A percentile compares a stretch with the other conserved stretches of the same genome.
Evolutionary conservation across 2,113 vertebrate genomes (phyloP).

Genomic region (Progne subis): DNA sequence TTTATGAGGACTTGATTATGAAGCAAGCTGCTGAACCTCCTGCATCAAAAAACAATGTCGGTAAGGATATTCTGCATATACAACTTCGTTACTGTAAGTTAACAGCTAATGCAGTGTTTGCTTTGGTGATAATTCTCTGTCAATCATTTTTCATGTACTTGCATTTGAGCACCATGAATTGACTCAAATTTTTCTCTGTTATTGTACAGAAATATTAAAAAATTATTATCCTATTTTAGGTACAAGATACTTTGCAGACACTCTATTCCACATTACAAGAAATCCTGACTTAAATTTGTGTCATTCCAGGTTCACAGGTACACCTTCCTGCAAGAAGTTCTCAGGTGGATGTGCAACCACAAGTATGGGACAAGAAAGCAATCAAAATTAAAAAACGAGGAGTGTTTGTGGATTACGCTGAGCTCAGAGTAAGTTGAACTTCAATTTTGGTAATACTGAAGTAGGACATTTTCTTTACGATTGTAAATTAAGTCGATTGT

Average conservation of each 20-base stretch:
- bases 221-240: neutral
- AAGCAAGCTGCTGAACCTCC: slow-evolving; percentile 87
- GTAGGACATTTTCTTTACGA: neutral
- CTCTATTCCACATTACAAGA: neutral
- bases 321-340: slow-evolving; percentile 36
- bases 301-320: neutral
- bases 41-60: slow-evolving; percentile 78
- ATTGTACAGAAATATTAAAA: neutral
- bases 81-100: neutral
- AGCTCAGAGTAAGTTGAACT: slow-evolving; percentile 78
- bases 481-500: neutral
- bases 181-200: neutral
- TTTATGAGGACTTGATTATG: slow-evolving; percentile 91
- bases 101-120: neutral
- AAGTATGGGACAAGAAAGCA: slow-evolving; percentile 69
- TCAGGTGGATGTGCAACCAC: slow-evolving; percentile 74
- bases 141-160: neutral
- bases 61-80: slow-evolving; percentile 65
- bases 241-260: neutral
- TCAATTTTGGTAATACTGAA: neutral
- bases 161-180: neutral
- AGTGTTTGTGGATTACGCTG: slow-evolving; percentile 78
- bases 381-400: slow-evolving; percentile 69
- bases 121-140: neutral
- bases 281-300: neutral